These are phyloP conservation scores for Neogobius melanostomus DNA, from an alignment of 2,113 vertebrate genomes.

Conservation along the genomic window DNA sequence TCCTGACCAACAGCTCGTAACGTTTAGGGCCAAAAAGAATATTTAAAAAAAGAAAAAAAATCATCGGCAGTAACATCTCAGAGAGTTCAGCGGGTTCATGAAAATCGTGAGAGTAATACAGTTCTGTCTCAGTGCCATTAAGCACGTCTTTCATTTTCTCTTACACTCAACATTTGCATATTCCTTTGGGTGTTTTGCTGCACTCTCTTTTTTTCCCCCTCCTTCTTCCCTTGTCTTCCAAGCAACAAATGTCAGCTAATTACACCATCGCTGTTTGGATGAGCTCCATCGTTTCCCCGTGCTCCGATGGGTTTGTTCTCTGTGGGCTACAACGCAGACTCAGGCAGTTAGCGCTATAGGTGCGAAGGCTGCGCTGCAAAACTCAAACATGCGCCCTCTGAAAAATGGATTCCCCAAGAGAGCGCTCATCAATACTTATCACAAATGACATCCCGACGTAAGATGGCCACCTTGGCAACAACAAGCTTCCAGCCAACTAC, in stretches of 20 bases:
- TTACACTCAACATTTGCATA: slow-evolving; percentile 63
- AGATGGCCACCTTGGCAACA: slow-evolving; percentile 12
- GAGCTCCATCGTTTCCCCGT: slow-evolving; percentile 58
- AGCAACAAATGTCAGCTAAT: slow-evolving; percentile 75
- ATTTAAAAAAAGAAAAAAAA: no score
- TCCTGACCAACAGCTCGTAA: slow-evolving; percentile 24
- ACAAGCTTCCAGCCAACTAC: neutral
- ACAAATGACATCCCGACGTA: slow-evolving; percentile 57
- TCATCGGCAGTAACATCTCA: slow-evolving; percentile 22
- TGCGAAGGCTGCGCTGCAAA: slow-evolving; percentile 50
- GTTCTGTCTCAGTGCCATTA: slow-evolving; percentile 50
- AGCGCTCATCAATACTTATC: slow-evolving; percentile 68
- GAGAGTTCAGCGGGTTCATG: slow-evolving; percentile 59
- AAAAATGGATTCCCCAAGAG: slow-evolving; percentile 69
- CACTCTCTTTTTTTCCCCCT: slow-evolving; percentile 45
- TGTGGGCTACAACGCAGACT: slow-evolving; percentile 47
- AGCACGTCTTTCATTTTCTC: slow-evolving; percentile 49
- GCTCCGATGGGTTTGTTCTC: slow-evolving; percentile 57
- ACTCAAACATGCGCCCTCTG: slow-evolving; percentile 15
- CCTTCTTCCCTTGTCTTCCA: slow-evolving; percentile 57
- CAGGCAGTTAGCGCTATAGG: slow-evolving; percentile 43
- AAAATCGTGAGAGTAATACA: slow-evolving; percentile 42
- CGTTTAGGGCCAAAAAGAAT: slow-evolving; percentile 25
- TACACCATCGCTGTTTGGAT: slow-evolving; percentile 71
- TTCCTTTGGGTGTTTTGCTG: slow-evolving; percentile 67